Conservation (phyloP, 2,113 vertebrate genomes). For the Anguilla japonica region DNA sequence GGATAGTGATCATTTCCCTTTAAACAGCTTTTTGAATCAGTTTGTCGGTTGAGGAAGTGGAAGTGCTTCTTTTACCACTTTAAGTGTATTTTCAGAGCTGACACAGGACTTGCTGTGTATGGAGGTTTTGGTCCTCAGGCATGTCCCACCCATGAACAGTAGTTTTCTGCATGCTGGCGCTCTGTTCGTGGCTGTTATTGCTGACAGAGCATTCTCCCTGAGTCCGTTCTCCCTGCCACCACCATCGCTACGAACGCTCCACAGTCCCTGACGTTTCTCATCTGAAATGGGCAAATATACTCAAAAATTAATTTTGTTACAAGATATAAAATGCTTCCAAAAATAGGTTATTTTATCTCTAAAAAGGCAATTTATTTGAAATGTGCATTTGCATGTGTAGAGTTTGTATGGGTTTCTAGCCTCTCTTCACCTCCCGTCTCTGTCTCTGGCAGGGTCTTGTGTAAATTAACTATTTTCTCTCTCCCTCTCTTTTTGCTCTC, state of each 20-base stretch:
- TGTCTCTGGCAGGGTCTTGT: not conserved
- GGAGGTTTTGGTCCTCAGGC: too few species aligned
- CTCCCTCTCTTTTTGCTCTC: slow-evolving; percentile 22
- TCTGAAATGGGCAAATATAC: too few species aligned
- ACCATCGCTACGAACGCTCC: slow-evolving; percentile 36
- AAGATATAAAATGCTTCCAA: too few species aligned
- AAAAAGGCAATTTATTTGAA: too few species aligned
- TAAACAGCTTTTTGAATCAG: not conserved
- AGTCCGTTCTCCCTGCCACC: slow-evolving; percentile 35
- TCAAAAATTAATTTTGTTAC: too few species aligned
- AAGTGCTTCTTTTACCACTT: not conserved
- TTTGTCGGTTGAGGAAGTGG: not conserved
- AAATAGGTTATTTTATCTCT: too few species aligned
- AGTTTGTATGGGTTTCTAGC: too few species aligned
- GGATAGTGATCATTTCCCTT: not conserved
- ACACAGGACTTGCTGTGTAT: too few species aligned
- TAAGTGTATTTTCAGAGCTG: not conserved
- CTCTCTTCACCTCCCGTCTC: slow-evolving; percentile 24
- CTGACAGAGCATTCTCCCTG: too few species aligned
- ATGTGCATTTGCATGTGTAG: too few species aligned
- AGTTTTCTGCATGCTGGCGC: slow-evolving; percentile 21
- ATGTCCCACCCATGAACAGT: not conserved
- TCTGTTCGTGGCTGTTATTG: too few species aligned
- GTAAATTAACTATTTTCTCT: not conserved
- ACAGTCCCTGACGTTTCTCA: not conserved